A percentile compares a stretch with the other conserved stretches of the same genome.
Conservation (phyloP, 1,140 invertebrate genomes). For the Adoxophyes honmai region DNA sequence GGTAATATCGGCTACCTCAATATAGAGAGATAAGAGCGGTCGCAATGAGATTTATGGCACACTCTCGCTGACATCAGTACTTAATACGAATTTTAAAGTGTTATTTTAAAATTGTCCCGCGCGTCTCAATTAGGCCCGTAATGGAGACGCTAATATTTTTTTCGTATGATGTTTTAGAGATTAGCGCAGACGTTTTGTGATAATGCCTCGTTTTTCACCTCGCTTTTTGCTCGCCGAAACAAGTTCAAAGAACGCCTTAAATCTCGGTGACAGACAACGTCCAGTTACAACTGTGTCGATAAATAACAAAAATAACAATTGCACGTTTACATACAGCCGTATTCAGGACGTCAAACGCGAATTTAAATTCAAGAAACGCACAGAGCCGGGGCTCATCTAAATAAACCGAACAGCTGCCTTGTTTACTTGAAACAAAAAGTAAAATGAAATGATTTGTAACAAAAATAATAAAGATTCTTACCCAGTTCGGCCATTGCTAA, state of each 20-base stretch:
- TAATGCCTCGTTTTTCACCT: background rate
- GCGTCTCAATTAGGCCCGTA: slow-evolving; percentile 65
- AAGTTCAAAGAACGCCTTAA: slow-evolving; percentile 5
- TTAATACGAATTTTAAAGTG: slow-evolving; percentile 50
- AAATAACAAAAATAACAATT: slow-evolving; percentile 16
- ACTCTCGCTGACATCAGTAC: slow-evolving; percentile 49
- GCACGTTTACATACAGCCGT: slow-evolving; percentile 17
- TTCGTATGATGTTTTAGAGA: slow-evolving; percentile 11
- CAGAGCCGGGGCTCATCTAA: slow-evolving; percentile 45
- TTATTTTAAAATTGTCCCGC: slow-evolving; percentile 42
- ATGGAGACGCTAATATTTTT: slow-evolving; percentile 46
- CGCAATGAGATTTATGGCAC: slow-evolving; percentile 69
- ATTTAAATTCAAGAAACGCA: slow-evolving; percentile 51
- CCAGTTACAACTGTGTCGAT: slow-evolving; percentile 7
- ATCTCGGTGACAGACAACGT: slow-evolving; percentile 12
- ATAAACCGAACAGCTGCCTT: slow-evolving; percentile 61
- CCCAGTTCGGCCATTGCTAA: slow-evolving; percentile 62
- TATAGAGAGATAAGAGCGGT: slow-evolving; percentile 52
- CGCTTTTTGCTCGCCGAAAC: background rate
- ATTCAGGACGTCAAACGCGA: slow-evolving; percentile 38
- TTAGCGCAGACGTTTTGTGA: background rate
- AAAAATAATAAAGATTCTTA: slow-evolving; percentile 64
- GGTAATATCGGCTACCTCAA: slow-evolving; percentile 61
- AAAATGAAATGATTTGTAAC: slow-evolving; percentile 69
- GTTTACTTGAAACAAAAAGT: slow-evolving; percentile 51